Percentiles rank a stretch among this genome's conserved stretches.
phyloP scores from a whole-genome alignment of 2,113 vertebrate species.

The Festucalex cinctus region DNA sequence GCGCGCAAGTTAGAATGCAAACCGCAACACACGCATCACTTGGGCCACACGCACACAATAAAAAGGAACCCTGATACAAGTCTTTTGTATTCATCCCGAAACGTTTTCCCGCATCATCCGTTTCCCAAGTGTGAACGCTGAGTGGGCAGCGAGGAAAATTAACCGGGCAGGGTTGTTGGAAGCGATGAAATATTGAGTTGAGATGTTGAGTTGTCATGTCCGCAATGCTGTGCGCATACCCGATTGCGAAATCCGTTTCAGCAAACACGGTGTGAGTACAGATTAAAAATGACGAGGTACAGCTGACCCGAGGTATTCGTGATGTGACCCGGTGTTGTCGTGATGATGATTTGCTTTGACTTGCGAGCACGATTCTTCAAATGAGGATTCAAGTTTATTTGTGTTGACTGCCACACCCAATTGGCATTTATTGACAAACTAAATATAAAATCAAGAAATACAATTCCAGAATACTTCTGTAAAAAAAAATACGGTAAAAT shows the following conservation, averaged over 20 bases:
- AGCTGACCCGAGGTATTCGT: too few relatives aligned
- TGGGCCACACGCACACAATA: not conserved
- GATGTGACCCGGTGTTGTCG: too few relatives aligned
- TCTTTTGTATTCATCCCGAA: conserved; percentile 23
- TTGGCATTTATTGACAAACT: too few relatives aligned
- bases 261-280: not conserved
- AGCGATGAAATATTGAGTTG: conserved; percentile 47
- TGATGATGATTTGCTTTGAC: too few relatives aligned
- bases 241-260: not conserved
- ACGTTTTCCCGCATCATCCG: conserved; percentile 24
- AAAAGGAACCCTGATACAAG: not conserved
- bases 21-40: not conserved
- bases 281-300: not conserved
- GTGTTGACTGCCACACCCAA: too few relatives aligned
- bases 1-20: conserved; percentile 16
- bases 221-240: conserved; percentile 21
- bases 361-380: too few relatives aligned
- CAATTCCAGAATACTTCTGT: not conserved
- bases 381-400: too few relatives aligned
- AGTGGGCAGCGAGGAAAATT: conserved; percentile 37
- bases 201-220: conserved; percentile 26
- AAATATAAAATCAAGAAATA: too few relatives aligned
- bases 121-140: conserved; percentile 39
- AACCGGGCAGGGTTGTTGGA: conserved; percentile 28
- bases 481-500: not conserved